A percentile compares a stretch with the other conserved stretches of the same genome.
Conservation (phyloP, 2,113 vertebrate genomes). For the Neolamprologus brichardi region DNA sequence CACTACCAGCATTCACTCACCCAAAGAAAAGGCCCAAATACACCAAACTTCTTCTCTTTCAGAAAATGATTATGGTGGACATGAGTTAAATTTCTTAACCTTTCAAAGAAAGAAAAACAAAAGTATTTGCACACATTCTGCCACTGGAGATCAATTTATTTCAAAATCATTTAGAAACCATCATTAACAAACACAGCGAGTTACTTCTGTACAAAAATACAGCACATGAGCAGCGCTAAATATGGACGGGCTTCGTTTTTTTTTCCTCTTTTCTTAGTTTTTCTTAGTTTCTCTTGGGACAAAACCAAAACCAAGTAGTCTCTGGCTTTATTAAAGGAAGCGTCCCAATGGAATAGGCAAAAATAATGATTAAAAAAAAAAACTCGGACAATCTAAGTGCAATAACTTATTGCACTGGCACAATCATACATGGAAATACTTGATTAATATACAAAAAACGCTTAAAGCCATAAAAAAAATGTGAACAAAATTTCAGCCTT, state of each 20-base stretch:
- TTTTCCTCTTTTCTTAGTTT: not conserved
- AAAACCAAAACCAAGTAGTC: not conserved
- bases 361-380: not conserved
- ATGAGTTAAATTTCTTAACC: not conserved
- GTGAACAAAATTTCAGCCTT: constrained; percentile 39
- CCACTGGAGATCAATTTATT: constrained; percentile 59
- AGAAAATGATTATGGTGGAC: not conserved
- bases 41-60: not conserved
- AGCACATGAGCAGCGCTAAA: constrained; percentile 31
- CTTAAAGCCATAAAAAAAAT: constrained; percentile 53
- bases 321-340: not conserved
- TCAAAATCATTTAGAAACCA: constrained; percentile 46
- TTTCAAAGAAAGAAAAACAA: not conserved
- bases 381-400: constrained; percentile 67
- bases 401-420: constrained; percentile 80
- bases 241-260: constrained; percentile 19
- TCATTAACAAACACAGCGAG: constrained; percentile 26
- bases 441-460: constrained; percentile 65
- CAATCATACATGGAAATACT: constrained; percentile 57
- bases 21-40: not conserved
- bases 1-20: not conserved
- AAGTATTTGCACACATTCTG: not conserved
- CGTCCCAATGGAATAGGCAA: not conserved
- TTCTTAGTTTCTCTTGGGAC: not conserved
- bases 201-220: constrained; percentile 49